These are phyloP conservation scores for Datnioides undecimradiatus DNA, from an alignment of 2,113 vertebrate species.

Conservation along the genomic window DNA sequence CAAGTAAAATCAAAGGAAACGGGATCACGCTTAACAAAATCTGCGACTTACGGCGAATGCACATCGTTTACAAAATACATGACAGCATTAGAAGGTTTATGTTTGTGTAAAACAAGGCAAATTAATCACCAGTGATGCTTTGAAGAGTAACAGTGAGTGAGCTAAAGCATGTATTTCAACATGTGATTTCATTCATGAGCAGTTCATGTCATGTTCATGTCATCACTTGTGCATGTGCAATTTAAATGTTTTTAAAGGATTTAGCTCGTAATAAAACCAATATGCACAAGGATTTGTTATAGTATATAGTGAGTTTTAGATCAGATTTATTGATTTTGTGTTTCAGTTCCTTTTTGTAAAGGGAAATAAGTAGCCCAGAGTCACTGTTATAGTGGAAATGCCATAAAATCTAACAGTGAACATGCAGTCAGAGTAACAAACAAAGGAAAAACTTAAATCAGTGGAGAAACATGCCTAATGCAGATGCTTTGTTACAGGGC, in stretches of 20 bases:
- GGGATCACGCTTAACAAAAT: conserved; percentile 10
- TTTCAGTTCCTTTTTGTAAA: too few relatives aligned
- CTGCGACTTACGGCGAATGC: conserved; percentile 12
- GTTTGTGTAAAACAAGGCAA: conserved; percentile 2
- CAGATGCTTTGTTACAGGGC: too few relatives aligned
- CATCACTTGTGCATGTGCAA: not conserved
- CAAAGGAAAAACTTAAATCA: too few relatives aligned
- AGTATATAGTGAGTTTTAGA: not conserved
- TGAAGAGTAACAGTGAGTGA: not conserved
- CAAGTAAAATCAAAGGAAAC: conserved; percentile 42
- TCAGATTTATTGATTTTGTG: too few relatives aligned
- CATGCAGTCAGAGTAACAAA: too few relatives aligned
- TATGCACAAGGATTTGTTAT: not conserved
- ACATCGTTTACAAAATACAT: conserved; percentile 35
- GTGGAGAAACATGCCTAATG: too few relatives aligned
- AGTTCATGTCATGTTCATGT: not conserved
- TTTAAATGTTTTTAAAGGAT: not conserved
- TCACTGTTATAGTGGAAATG: too few relatives aligned
- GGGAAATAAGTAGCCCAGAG: too few relatives aligned
- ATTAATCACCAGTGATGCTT: conserved; percentile 5
- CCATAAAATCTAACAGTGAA: too few relatives aligned
- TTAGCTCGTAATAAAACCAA: not conserved
- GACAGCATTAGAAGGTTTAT: conserved; percentile 17
- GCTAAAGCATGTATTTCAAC: not conserved
- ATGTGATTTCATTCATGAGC: not conserved